Conservation (phyloP, 2,888 invertebrate species). For the Cryptophagus acutangulus region DNA sequence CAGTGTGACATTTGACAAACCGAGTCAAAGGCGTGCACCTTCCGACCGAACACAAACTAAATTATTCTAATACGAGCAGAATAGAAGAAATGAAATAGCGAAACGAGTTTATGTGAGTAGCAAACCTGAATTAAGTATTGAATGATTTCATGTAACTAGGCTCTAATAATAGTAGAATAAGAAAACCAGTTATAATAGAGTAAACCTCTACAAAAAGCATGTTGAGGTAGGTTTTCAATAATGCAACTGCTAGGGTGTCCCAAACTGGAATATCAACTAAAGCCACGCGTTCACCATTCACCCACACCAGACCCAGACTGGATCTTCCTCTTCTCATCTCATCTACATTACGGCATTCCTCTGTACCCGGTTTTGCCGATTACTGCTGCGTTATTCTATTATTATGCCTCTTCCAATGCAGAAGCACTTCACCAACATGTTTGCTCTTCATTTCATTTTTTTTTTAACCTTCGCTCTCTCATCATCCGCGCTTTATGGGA, state of each 20-base stretch:
- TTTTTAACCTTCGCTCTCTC: no score
- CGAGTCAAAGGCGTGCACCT: no score
- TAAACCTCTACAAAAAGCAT: conserved; percentile 37
- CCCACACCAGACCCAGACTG: conserved; percentile 30
- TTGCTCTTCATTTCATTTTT: neutral
- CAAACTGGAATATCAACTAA: conserved; percentile 40
- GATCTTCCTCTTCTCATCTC: conserved; percentile 26
- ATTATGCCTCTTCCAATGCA: no score
- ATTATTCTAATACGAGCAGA: conserved; percentile 8
- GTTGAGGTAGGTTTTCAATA: conserved; percentile 42
- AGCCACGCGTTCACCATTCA: conserved; percentile 29
- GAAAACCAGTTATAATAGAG: conserved; percentile 40
- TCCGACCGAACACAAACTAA: no score
- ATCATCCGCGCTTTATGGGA: no score
- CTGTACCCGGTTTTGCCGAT: conserved; percentile 21
- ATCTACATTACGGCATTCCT: conserved; percentile 25
- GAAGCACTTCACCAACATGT: neutral
- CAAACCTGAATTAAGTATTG: conserved; percentile 40
- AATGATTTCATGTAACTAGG: conserved; percentile 33
- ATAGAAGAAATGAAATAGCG: neutral
- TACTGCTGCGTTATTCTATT: neutral
- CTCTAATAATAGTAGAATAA: conserved; percentile 39
- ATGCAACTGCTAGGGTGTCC: conserved; percentile 37
- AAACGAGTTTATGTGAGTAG: neutral
- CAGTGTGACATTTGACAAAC: no score